These are phyloP conservation scores for Recurvirostra avosetta DNA, from an alignment of 2,113 vertebrate species.

Conservation along the genomic window DNA sequence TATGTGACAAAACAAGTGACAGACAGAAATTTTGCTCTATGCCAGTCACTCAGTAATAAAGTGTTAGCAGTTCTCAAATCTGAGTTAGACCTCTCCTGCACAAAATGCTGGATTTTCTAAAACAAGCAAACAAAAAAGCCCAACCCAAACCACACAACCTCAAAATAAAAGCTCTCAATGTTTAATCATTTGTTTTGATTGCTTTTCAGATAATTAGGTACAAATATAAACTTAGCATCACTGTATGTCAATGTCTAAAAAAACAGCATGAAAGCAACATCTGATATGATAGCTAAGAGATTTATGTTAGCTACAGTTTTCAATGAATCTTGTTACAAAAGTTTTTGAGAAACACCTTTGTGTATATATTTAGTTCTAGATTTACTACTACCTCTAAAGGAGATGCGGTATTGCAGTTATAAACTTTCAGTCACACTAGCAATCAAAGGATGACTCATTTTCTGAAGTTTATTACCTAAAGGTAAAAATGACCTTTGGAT, in stretches of 20 bases:
- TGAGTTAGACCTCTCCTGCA: background rate
- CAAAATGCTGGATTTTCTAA: background rate
- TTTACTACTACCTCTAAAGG: background rate
- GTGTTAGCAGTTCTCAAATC: background rate
- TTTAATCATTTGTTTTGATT: conserved; percentile 22
- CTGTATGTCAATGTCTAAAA: background rate
- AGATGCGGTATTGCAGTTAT: background rate
- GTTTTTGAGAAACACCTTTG: background rate
- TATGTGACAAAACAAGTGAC: background rate
- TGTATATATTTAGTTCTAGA: background rate
- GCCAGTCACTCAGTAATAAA: background rate
- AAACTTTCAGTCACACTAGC: conserved; percentile 14
- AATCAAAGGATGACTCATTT: background rate
- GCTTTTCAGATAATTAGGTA: background rate
- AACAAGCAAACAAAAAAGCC: background rate
- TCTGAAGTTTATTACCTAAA: background rate
- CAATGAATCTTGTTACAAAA: background rate
- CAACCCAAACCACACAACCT: background rate
- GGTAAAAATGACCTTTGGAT: conserved; percentile 6
- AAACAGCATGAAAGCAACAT: background rate
- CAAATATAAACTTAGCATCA: background rate
- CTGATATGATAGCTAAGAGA: background rate
- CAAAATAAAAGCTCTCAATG: background rate
- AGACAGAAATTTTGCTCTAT: background rate
- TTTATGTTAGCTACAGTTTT: background rate